Evolutionary conservation across 2,113 vertebrate genomes (phyloP), one percentile per base, ranked within the genome.

Genomic region (Triplophysa dalaica): DNA sequence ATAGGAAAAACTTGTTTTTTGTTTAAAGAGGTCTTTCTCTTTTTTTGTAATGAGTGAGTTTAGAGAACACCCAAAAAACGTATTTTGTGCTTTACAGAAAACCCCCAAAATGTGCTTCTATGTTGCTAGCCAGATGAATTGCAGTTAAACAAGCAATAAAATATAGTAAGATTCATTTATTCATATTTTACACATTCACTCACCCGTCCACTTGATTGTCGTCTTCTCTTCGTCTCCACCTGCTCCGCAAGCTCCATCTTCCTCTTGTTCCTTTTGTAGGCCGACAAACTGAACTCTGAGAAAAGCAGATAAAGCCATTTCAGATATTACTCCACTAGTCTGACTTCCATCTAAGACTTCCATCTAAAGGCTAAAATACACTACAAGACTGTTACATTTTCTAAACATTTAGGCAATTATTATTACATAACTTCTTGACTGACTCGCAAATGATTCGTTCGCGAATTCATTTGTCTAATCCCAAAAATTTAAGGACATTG

Each of bases 221-320:
- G 90, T 92, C 94, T 95, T 91, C 93, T 98, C 92, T 98, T 99
- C 80, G 93, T 93, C 90, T 98, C 96, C 92, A 97, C 94, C 89
- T 94, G 97, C 91, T 99, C 98, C 12, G 98, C 97, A 86, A 99
- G 87, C 87, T 98, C 96, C 94, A 99, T 94, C 92, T 99, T 99
- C 87, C 96, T 93, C 88, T 98, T 99, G 91, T 99, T 99, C 91
- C 97, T 95, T 92, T 95, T 98, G 92, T 98, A 99, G 52, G 96
- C 97, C 87, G 98, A 97, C 90, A 99, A 92, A 91, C 97, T 99
- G 91, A 98, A 97, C 87, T 97, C 97, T 99, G 89, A 29, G 24
- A 85, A 74, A 79, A 85, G 33, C 33, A 8, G 73, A 67, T 19
- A 69, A 79, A 77, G 33, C 19, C 54, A 70, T 65, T 24, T 48